Base-by-base conservation (phyloP, 1,140 invertebrate genomes). In the Octopus bimaculoides region DNA sequence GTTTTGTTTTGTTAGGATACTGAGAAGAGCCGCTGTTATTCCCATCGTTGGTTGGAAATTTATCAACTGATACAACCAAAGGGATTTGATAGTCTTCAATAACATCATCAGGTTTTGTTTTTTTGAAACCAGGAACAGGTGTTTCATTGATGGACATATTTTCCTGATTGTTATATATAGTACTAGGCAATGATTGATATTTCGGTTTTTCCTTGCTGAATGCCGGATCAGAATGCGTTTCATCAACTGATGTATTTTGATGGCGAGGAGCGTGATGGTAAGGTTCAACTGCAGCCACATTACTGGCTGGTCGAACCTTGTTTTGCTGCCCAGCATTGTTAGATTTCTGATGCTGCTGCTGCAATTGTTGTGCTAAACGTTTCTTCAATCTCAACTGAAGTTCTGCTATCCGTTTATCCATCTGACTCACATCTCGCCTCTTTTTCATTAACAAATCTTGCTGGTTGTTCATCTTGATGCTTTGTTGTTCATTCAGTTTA, bases 401-500 rank as follows among this genome's bases (percentile, higher is more conserved):
- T 87, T 98, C 96, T 17, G 95, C 95, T 86, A 99, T 98, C 79
- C 96, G 92, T 82, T 95, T 93, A 90, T 98, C 97, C 86, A 98
- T 96, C 77, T 94, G 93, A 20, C 94, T 92, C 91, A 98, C 94
- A 89, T 98, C 96, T 80, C 96, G 95, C 87, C 97, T 95, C 52
- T 95, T 90, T 83, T 96, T 94, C 20, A 94, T 93, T 82, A 98
- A 89, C 20, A 95, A 94, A 82, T 97, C 94, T 75, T 95, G 92
- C 90, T 98, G 96, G 83, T 95, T 93, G 77, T 94, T 93, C 78
- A 98, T 92, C 80, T 96, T 92, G 61, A 94, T 94, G 88, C 95
- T 96, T 90, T 98, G 96, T 87, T 98, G 96, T 88, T 98, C 95
- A 89, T 97, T 97, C 88, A 98, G 91, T 89, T 98, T 97, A 90